Conservation (phyloP, 2,113 vertebrate species). For the Actenoides hombroni region DNA sequence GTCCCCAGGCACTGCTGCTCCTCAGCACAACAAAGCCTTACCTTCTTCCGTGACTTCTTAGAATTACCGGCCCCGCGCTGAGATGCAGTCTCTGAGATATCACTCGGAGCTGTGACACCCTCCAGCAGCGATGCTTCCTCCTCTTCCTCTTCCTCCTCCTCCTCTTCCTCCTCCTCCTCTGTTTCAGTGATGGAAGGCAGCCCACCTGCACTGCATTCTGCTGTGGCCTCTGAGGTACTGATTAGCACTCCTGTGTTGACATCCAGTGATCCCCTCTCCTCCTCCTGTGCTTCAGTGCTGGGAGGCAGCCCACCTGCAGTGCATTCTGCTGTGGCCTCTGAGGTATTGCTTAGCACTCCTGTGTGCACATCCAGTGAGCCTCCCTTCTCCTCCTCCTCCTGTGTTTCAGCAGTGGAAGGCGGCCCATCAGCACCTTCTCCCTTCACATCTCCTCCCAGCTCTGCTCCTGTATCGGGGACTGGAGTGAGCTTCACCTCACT, state of each 20-base stretch:
- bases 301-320: not conserved
- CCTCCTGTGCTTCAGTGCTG: not conserved
- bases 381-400: not conserved
- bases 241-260: not conserved
- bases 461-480: not conserved
- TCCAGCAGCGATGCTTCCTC: not conserved
- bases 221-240: not conserved
- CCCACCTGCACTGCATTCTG: not conserved
- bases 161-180: not conserved
- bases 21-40: not conserved
- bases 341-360: too few species aligned
- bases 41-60: not conserved
- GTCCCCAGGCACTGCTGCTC: not conserved
- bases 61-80: rapidly evolving
- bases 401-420: not conserved
- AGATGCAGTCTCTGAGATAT: rapidly evolving
- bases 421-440: not conserved
- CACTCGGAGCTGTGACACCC: not conserved
- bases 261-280: not conserved
- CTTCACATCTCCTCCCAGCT: not conserved
- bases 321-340: too few species aligned
- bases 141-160: not conserved
- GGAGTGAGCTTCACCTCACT: not conserved
- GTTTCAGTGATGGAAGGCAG: not conserved
- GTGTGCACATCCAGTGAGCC: too few species aligned